phyloP scores from a whole-genome alignment of 2,888 invertebrate species.

The Conops quadrifasciatus region DNA sequence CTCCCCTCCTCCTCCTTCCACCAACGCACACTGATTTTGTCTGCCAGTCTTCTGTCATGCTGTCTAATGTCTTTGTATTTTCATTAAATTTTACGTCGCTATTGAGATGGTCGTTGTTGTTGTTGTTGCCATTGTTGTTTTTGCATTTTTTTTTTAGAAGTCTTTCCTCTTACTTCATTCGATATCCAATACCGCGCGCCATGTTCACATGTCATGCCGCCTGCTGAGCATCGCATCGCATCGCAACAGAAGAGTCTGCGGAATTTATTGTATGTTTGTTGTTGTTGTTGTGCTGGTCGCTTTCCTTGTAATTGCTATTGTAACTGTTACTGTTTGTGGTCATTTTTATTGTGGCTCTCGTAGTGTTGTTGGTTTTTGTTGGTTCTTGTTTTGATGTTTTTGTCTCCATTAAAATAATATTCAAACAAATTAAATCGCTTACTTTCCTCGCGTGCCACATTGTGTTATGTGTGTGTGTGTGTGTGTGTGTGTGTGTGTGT shows the following conservation, averaged over 20 bases:
- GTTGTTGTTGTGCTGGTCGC: constrained; percentile 22
- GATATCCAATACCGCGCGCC: constrained; percentile 33
- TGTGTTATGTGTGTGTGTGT: background rate
- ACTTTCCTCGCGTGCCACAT: background rate
- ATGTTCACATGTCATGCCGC: constrained; percentile 45
- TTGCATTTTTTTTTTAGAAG: constrained; percentile 12
- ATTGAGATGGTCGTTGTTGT: background rate
- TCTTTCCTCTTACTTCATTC: constrained; percentile 33
- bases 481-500: background rate
- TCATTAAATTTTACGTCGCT: constrained; percentile 30
- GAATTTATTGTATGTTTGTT: background rate
- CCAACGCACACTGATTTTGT: background rate
- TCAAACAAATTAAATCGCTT: constrained; percentile 24
- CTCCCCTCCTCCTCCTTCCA: background rate
- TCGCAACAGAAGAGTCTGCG: constrained; percentile 31
- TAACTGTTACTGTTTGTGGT: background rate
- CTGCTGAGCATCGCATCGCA: constrained; percentile 39
- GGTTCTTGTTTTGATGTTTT: constrained; percentile 8
- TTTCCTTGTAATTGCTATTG: constrained; percentile 5
- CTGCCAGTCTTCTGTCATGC: constrained; percentile 25
- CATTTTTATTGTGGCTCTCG: constrained; percentile 18
- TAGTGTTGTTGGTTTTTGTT: no score
- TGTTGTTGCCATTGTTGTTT: constrained; percentile 24
- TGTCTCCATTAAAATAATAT: constrained; percentile 20
- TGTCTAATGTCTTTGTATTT: constrained; percentile 31